Conservation (phyloP, 1,140 invertebrate species). For the Eriocheir sinensis region DNA sequence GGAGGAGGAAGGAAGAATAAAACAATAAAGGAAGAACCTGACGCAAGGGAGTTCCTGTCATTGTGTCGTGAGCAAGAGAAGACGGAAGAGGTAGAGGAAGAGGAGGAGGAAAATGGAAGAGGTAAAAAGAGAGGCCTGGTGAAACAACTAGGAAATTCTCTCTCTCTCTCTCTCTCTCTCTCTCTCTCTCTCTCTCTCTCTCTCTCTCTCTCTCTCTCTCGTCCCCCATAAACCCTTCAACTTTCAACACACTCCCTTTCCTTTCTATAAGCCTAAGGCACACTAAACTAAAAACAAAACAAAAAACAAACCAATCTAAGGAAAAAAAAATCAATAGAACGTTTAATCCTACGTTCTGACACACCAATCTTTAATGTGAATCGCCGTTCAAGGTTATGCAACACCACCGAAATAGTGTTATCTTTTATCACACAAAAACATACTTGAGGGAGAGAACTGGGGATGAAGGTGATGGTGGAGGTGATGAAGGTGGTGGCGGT, state of each 20-base stretch:
- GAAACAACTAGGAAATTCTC: not conserved
- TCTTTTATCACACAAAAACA: not conserved
- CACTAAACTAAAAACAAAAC: not conserved
- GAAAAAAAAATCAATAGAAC: too few species aligned
- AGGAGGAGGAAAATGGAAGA: not conserved
- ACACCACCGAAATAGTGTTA: not conserved
- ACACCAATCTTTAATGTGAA: not conserved
- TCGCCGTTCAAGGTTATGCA: not conserved
- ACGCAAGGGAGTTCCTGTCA: constrained; percentile 10
- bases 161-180: not conserved
- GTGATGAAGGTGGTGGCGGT: too few species aligned
- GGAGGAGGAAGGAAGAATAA: not conserved
- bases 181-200: not conserved
- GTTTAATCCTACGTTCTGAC: too few species aligned
- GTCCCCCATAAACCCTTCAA: not conserved
- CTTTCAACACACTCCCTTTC: not conserved
- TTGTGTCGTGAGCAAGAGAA: constrained; percentile 13
- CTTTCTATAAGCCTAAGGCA: not conserved
- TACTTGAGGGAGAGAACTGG: too few species aligned
- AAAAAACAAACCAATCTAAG: not conserved
- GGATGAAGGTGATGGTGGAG: too few species aligned
- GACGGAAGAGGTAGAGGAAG: not conserved
- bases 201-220: constrained; percentile 12
- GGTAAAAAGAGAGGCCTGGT: not conserved
- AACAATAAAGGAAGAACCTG: not conserved